Percentiles rank a stretch among this genome's conserved stretches.
These are phyloP conservation scores for Choristoneura fumiferana DNA, from an alignment of 1,140 invertebrate species.

Conservation along the genomic window DNA sequence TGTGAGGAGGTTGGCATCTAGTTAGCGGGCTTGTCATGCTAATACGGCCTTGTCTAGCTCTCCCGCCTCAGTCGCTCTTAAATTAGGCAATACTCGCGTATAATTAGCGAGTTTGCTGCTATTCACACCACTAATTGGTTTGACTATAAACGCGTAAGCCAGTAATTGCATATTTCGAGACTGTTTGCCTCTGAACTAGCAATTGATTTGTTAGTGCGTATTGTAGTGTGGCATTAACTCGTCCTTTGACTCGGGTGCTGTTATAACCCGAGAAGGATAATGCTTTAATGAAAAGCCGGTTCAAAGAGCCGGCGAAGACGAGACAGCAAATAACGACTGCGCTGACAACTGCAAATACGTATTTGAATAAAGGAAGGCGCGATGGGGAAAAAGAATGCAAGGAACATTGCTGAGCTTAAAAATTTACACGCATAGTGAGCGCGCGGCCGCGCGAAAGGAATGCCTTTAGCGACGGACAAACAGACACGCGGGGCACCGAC, in stretches of 20 bases:
- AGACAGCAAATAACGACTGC: constrained; percentile 22
- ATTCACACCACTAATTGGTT: constrained; percentile 43
- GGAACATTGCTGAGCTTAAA: constrained; percentile 60
- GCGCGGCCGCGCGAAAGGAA: constrained; percentile 53
- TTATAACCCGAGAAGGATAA: constrained; percentile 4
- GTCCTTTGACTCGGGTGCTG: not conserved
- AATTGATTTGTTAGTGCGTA: not conserved
- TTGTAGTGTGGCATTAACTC: not conserved
- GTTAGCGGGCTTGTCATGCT: constrained; percentile 62
- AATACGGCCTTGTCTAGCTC: constrained; percentile 33
- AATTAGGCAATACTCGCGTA: constrained; percentile 32
- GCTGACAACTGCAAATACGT: constrained; percentile 45
- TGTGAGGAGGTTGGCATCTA: constrained; percentile 26
- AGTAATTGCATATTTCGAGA: constrained; percentile 43
- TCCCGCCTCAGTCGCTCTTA: constrained; percentile 28
- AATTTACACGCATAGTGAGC: constrained; percentile 68
- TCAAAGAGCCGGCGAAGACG: constrained; percentile 21
- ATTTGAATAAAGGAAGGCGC: constrained; percentile 35
- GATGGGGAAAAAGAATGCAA: constrained; percentile 45
- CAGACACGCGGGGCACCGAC: constrained; percentile 51
- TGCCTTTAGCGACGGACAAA: constrained; percentile 52
- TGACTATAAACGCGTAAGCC: constrained; percentile 28
- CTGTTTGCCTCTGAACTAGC: not conserved
- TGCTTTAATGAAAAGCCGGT: not conserved
- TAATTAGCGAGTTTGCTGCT: constrained; percentile 31